phyloP scores from a whole-genome alignment of 2,113 vertebrate species.

The Toxotes jaculatrix region DNA sequence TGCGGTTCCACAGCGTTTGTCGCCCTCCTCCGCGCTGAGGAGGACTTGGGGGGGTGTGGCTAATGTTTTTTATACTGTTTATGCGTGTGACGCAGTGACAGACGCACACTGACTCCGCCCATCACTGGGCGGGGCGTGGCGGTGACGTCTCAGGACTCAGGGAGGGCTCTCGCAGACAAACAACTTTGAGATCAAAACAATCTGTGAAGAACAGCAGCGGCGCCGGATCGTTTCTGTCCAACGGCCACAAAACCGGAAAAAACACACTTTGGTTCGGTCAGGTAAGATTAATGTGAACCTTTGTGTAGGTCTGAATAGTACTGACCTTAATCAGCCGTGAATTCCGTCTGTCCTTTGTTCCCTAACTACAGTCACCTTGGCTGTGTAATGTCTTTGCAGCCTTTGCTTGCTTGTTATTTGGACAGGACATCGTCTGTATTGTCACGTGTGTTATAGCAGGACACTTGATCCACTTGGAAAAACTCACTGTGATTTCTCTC shows the following conservation, averaged over 20 bases:
- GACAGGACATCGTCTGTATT: background rate
- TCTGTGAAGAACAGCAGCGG: conserved; percentile 1
- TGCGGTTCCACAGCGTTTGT: too few species aligned
- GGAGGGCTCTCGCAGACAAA: conserved; percentile 64
- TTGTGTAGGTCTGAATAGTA: background rate
- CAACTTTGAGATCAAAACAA: conserved; percentile 73
- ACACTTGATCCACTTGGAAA: too few species aligned
- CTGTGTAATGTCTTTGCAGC: background rate
- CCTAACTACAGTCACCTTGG: background rate
- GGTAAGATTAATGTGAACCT: conserved; percentile 22
- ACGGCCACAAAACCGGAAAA: conserved; percentile 21
- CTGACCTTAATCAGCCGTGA: background rate
- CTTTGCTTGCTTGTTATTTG: background rate
- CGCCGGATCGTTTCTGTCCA: background rate
- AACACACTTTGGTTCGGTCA: fast-evolving
- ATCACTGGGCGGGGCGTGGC: conserved; percentile 10
- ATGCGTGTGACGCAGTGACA: background rate
- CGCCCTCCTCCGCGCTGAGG: too few species aligned
- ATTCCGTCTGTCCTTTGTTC: conserved; percentile 27
- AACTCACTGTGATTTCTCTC: background rate
- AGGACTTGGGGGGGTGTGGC: too few species aligned
- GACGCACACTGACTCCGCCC: conserved; percentile 1
- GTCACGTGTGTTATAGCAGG: background rate
- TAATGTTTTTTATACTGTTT: too few species aligned
- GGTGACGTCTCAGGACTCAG: conserved; percentile 36